Base-by-base conservation (phyloP, 2,113 vertebrate genomes). In the Crypturellus undulatus region DNA sequence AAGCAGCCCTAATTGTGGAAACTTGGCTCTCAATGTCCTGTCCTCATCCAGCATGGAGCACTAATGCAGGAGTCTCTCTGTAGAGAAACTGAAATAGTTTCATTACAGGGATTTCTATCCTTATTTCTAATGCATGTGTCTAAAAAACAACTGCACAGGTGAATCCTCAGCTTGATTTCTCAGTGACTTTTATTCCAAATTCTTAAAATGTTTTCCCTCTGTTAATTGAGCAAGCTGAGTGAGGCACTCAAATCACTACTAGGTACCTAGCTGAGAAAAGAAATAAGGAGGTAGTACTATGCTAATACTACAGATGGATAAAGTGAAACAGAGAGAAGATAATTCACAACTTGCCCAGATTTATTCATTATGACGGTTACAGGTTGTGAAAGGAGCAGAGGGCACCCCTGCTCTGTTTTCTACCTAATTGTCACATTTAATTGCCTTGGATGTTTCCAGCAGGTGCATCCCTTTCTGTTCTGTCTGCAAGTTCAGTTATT, bases 31-130 rank as follows among this genome's bases (percentile, higher is more conserved):
- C 36, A 56, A 22, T 85, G 18, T 58, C 24, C 64, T 64, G 10
- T 83, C 59, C 63, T 93, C 86, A 89, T 96, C 93, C 92, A 95
- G 80, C 25, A 93, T 60, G 82, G 80, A 93, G 73, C 10, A n/a
- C 79, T 95, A 94, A 86, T 87, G 86, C 88, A 84, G 92, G 70
- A 96, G 54, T 52, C 60, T 93, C 89, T 78, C 84, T 77, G 71
- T 68, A 77, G 43, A 91, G 93, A 93, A 89, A 79, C 67, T 51
- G 65, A 69, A 90, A 78, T 47, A 71, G 92, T 54, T 36, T 83
- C 88, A 84, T 92, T 91, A 47, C 90, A 92, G 84, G 59, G 85
- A 79, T 73, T 80, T 80, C 87, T 70, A 6, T 75, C 60, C 89
- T 62, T 54, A 9, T 40, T 69, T 34, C 51, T 65, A 2, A 1